Conservation (phyloP, 2,888 invertebrate species). For the Euzetes globulus region DNA sequence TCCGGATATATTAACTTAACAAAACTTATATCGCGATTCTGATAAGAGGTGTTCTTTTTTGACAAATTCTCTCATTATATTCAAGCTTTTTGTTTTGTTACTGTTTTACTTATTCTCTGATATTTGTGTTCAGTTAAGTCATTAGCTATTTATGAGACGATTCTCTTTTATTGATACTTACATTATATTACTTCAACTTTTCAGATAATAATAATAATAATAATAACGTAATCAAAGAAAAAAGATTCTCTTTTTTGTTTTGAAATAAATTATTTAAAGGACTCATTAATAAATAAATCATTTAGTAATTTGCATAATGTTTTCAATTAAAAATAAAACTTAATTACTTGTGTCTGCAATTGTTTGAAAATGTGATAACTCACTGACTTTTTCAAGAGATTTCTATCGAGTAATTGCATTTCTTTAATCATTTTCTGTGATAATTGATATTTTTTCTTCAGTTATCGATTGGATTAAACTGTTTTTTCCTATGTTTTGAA, state of each 20-base stretch:
- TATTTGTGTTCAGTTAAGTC: slow-evolving; percentile 6
- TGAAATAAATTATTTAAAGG: slow-evolving; percentile 8
- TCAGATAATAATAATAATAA: background rate
- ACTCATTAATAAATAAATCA: slow-evolving; percentile 13
- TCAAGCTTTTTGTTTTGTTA: background rate
- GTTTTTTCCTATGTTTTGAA: background rate
- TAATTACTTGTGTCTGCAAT: background rate
- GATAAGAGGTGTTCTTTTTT: slow-evolving; percentile 10
- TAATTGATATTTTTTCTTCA: no score
- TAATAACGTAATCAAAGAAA: background rate
- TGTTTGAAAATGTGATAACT: background rate
- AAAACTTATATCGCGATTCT: background rate
- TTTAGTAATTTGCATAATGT: slow-evolving; percentile 7
- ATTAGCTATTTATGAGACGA: slow-evolving; percentile 16
- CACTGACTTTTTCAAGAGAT: background rate
- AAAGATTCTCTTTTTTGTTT: background rate
- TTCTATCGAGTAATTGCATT: background rate
- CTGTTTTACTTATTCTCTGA: background rate
- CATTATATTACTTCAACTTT: background rate
- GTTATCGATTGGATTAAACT: background rate
- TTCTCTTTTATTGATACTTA: background rate
- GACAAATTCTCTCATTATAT: slow-evolving; percentile 21
- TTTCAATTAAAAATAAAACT: background rate
- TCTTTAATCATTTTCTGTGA: no score
- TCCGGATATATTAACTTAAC: background rate